These are phyloP conservation scores for Cyphomyrus discorhynchus DNA, from an alignment of 2,113 vertebrate genomes.

Conservation along the genomic window DNA sequence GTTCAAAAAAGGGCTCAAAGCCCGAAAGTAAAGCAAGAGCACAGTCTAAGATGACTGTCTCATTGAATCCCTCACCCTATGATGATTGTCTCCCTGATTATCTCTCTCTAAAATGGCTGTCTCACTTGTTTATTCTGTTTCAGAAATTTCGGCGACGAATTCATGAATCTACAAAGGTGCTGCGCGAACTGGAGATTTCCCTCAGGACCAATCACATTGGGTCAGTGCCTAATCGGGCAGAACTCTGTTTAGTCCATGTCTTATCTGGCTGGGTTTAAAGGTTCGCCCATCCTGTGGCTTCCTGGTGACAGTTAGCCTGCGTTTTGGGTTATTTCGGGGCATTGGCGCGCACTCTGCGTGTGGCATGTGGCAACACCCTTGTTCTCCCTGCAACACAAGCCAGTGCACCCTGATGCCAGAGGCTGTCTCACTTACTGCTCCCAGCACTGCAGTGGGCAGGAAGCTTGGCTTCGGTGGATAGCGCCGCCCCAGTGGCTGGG, in stretches of 20 bases:
- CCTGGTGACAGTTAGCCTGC: not conserved
- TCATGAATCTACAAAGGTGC: constrained; percentile 89
- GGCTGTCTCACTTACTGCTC: constrained; percentile 44
- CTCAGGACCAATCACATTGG: constrained; percentile 94
- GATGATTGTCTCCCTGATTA: not conserved
- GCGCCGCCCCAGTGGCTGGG: not conserved
- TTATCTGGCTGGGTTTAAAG: not conserved
- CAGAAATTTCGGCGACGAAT: constrained; percentile 92
- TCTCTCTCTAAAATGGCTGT: not conserved
- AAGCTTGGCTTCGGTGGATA: constrained; percentile 52
- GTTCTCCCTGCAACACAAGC: constrained; percentile 40
- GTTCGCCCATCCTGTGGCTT: not conserved
- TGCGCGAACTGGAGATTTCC: constrained; percentile 92
- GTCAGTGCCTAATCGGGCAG: constrained; percentile 55
- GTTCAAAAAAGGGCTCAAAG: not conserved
- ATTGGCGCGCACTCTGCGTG: not conserved
- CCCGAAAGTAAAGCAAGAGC: not conserved
- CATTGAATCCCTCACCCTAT: not conserved
- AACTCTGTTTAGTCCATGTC: not conserved
- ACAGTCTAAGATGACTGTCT: not conserved
- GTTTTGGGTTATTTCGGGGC: not conserved
- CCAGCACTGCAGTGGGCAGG: constrained; percentile 52
- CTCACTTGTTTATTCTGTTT: constrained; percentile 30
- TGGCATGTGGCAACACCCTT: not conserved
- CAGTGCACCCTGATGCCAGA: constrained; percentile 34